Evolutionary conservation across 2,888 invertebrate genomes (phyloP), one percentile per base, ranked within the genome.

Genomic region (Polydrusus tereticollis): DNA sequence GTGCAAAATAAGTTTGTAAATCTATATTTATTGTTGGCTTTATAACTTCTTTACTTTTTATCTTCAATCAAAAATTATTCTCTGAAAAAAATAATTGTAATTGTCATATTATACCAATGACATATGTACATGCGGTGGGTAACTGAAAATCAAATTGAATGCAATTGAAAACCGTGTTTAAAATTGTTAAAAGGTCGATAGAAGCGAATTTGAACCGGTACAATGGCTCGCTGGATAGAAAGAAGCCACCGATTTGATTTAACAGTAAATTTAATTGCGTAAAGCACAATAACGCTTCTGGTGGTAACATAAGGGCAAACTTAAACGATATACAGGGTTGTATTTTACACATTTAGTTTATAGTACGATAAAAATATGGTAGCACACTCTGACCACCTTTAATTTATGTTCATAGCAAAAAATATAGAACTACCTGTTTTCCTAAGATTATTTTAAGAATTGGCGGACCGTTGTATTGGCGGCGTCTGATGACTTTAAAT

Each of bases 191-290:
- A 71, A 75, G 74, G 69, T 41, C 50, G 55, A 73, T 68, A 65
- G 69, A 26, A 74, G 75, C 68, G 41, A 71, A 71, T 74, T 74
- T 70, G 69, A 69, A 60, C 60, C 33, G 62, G 29, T 70, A 72
- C 72, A 76, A 76, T 62, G 63, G 47, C 72, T 59, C 55, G 21
- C 8, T 43, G 62, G 77, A 21, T 77, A 78, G 80, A 76, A 78
- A 78, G 79, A 79, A 77, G 78, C 77, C 74, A 74, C 55, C 65
- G 77, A 81, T 79, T 77, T 79, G 76, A 80, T 80, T 81, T 78
- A 78, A 79, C 77, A 79, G 62, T 76, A 82, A 82, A 83, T 82
- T 81, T 80, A 82, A 83, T 83, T 81, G 82, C 78, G 81, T 80
- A 79, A 81, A 83, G 79, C 78, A 80, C 80, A 80, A 82, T 82